phyloP scores from a whole-genome alignment of 2,888 invertebrate genomes.

The Nomada lathburiana region DNA sequence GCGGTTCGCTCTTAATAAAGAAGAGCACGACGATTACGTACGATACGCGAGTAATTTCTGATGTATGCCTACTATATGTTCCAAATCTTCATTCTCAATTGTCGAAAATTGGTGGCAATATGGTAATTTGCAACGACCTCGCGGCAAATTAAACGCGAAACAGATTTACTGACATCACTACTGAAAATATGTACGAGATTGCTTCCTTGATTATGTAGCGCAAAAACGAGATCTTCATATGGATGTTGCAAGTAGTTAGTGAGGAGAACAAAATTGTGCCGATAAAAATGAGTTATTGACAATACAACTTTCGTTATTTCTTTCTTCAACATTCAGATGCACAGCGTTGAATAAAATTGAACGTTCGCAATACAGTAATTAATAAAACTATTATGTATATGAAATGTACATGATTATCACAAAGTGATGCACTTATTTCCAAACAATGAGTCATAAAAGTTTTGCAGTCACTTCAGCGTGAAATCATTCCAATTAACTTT shows the following conservation, averaged over 20 bases:
- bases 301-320: no score
- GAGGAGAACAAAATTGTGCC: not conserved
- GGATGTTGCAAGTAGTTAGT: not conserved
- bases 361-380: no score
- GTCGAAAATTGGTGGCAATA: constrained; percentile 33
- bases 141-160: constrained; percentile 36
- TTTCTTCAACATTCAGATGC: no score
- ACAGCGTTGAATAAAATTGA: no score
- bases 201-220: constrained; percentile 24
- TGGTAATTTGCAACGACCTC: constrained; percentile 46
- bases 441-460: constrained; percentile 48
- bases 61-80: not conserved
- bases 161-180: constrained; percentile 54
- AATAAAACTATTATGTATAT: constrained; percentile 13
- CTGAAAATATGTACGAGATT: constrained; percentile 41
- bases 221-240: not conserved
- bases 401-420: not conserved
- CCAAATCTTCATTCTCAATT: constrained; percentile 14
- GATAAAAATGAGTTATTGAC: no score
- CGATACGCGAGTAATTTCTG: not conserved
- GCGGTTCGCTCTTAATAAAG: constrained; percentile 6
- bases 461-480: constrained; percentile 26
- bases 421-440: constrained; percentile 48
- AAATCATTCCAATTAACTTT: constrained; percentile 47
- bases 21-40: not conserved